A percentile compares a stretch with the other conserved stretches of the same genome.
phyloP scores from a whole-genome alignment of 2,888 invertebrate species.

The Melikaiella ostensackeni region DNA sequence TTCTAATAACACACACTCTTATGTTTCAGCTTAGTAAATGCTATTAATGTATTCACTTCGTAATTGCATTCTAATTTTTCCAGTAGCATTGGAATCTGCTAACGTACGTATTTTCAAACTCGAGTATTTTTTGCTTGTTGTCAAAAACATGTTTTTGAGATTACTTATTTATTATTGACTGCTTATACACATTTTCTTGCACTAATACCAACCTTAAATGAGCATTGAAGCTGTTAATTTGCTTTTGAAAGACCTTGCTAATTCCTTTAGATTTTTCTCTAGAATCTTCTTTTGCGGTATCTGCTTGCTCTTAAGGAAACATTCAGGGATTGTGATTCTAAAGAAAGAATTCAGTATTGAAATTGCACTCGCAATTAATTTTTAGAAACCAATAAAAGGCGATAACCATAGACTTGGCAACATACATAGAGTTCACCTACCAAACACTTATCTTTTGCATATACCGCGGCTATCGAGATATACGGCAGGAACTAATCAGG shows the following conservation, averaged over 20 bases:
- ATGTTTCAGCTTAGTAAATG: neutral
- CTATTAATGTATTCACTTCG: neutral
- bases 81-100: neutral
- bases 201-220: neutral
- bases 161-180: neutral
- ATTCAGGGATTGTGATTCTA: neutral
- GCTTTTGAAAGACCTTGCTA: neutral
- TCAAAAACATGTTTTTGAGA: neutral
- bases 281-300: neutral
- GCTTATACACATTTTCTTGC: too few relatives aligned
- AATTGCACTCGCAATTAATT: neutral
- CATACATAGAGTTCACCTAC: neutral
- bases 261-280: neutral
- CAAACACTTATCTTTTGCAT: neutral
- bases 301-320: neutral
- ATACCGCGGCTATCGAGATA: conserved; percentile 6
- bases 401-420: neutral
- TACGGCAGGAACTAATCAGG: conserved; percentile 3
- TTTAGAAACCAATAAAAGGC: neutral
- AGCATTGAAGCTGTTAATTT: neutral
- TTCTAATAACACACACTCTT: neutral
- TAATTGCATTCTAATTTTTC: neutral
- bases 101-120: neutral
- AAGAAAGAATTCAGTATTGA: neutral
- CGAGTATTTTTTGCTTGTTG: neutral